phyloP scores from a whole-genome alignment of 2,113 vertebrate species.

The Xiphorhynchus elegans region DNA sequence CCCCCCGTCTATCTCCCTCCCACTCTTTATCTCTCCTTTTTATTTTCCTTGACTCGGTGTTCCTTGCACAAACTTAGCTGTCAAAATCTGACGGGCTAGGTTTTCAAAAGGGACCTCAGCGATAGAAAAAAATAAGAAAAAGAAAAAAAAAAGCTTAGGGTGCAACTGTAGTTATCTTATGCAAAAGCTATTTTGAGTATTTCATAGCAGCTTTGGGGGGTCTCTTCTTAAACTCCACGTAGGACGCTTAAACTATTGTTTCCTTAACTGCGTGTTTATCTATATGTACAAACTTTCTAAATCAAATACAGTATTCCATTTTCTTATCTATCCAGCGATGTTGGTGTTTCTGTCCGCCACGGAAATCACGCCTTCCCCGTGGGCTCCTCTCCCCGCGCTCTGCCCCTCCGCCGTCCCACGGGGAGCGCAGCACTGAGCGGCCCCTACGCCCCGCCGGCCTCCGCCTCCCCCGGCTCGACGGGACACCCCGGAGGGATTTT shows the following conservation, averaged over 20 bases:
- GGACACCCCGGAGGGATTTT: background rate
- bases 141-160: conserved; percentile 67
- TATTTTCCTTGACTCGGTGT: conserved; percentile 86
- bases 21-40: conserved; percentile 72
- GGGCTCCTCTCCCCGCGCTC: background rate
- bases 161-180: conserved; percentile 86
- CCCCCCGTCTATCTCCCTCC: background rate
- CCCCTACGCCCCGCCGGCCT: background rate
- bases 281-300: conserved; percentile 95
- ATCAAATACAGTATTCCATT: conserved; percentile 97
- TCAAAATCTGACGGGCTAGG: conserved; percentile 80
- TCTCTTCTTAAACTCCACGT: conserved; percentile 82
- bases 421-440: background rate
- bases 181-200: conserved; percentile 87
- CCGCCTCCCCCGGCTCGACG: background rate
- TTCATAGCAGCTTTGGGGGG: conserved; percentile 81
- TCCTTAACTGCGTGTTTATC: conserved; percentile 89
- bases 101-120: conserved; percentile 73
- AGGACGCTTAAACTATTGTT: conserved; percentile 90
- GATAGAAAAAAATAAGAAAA: conserved; percentile 40
- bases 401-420: background rate
- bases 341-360: conserved; percentile 74
- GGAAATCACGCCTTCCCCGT: background rate
- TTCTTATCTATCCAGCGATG: conserved; percentile 84
- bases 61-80: conserved; percentile 88